Evolutionary conservation across 2,888 invertebrate genomes (phyloP), one percentile per base, ranked within the genome.

Genomic region (Eilema depressum): DNA sequence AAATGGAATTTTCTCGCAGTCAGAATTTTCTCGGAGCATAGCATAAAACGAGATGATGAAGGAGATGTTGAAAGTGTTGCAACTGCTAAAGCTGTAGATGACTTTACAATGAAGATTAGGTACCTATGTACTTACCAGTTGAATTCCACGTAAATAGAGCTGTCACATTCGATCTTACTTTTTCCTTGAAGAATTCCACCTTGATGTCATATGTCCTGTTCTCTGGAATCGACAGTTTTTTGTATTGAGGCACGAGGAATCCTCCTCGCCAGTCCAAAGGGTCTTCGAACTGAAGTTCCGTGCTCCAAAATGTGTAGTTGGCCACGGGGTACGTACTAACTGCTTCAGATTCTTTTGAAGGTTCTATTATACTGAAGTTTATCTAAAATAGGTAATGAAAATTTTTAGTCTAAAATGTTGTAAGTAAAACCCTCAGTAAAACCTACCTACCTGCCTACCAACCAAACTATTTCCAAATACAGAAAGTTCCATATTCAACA

Each of bases 111-210:
- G 2, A n/a, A 25, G n/a, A 37, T 17, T 41, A n/a, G 1, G 0
- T 23, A n/a, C n/a, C n/a, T n/a, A n/a, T n/a, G n/a, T n/a, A 84
- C 87, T 87, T 74, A 93, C 93, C 88, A 70, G 74, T 84, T 11
- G 75, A 72, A 28, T 86, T 84, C 87, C 87, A 87, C 7, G 70
- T 74, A 47, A 87, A 71, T 7, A 63, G 41, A 0, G 66, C 81
- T 60, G 66, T 68, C 20, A 79, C 28, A 37, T 8, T 8, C 3
- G 66, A 37, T 20, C n/a, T n/a, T 8, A 10, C 37, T 20, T 8
- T 66, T 37, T 23, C 60, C 30, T 0, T 47, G 2, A 12, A 10
- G 28, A 78, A 80, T 4, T 65, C 14, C 5, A 79, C 26, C 1
- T 76, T 68, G 1, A 88, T 68, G 5, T 77, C 37, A 71, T 88